Percentiles rank a stretch among this genome's conserved stretches.
Conservation (phyloP, 2,113 vertebrate genomes). For the Hemiscyllium ocellatum region DNA sequence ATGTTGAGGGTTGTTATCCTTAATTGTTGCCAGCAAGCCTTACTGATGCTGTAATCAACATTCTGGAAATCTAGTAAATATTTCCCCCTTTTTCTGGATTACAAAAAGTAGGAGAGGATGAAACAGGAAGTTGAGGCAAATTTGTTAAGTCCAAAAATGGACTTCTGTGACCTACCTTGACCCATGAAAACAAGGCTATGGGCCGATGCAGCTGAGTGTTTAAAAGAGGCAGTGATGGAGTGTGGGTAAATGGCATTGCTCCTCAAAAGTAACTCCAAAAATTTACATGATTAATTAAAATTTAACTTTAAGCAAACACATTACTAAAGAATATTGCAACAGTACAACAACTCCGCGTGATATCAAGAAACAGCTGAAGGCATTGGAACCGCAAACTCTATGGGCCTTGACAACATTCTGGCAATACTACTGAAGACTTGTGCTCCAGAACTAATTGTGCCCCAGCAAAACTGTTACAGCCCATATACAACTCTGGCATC, state of each 20-base stretch:
- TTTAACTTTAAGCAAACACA: background rate
- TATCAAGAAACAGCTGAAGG: no score
- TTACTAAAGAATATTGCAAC: background rate
- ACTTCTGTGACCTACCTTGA: background rate
- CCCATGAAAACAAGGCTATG: background rate
- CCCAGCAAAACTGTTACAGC: no score
- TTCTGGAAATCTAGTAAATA: background rate
- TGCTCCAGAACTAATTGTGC: no score
- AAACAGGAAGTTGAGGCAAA: background rate
- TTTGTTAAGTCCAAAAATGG: background rate
- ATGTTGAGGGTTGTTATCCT: background rate
- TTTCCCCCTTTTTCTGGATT: background rate
- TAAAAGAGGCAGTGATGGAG: background rate
- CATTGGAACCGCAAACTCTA: no score
- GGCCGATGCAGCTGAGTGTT: background rate
- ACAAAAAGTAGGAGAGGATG: background rate
- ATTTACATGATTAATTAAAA: background rate
- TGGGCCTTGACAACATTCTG: no score
- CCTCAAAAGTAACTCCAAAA: background rate
- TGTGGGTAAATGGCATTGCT: background rate
- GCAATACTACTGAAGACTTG: no score
- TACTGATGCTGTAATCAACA: background rate
- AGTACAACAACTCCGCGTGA: background rate
- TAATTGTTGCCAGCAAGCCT: background rate
- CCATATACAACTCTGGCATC: no score